Conservation (phyloP, 2,113 vertebrate species). For the Upupa epops region DNA sequence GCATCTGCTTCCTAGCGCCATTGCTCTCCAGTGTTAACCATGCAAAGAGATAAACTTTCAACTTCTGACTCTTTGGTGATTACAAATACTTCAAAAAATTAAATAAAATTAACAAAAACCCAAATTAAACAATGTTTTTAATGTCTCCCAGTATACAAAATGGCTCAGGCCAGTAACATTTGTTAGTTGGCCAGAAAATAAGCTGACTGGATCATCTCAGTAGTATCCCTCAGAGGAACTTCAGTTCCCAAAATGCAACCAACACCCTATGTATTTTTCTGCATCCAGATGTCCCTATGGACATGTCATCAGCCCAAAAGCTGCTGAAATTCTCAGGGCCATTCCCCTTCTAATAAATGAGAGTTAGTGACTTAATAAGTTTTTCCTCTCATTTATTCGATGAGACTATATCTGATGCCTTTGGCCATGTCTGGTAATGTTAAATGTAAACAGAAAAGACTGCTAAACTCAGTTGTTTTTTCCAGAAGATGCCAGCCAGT, state of each 20-base stretch:
- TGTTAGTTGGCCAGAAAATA: not conserved
- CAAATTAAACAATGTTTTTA: not conserved
- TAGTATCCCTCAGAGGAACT: not conserved
- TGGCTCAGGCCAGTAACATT: not conserved
- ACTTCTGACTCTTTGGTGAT: not conserved
- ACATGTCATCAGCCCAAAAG: not conserved
- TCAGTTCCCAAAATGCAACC: not conserved
- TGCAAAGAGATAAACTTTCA: not conserved
- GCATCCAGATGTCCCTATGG: not conserved
- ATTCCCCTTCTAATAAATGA: not conserved
- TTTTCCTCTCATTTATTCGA: not conserved
- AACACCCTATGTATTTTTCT: not conserved
- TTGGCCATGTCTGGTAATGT: not conserved
- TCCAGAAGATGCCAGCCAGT: not conserved
- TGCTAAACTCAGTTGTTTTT: not conserved
- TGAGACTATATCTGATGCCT: not conserved
- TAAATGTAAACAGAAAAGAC: not conserved
- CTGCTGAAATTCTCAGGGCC: not conserved
- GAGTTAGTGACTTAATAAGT: not conserved
- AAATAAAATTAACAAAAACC: not conserved
- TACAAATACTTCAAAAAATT: not conserved
- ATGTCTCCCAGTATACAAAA: not conserved
- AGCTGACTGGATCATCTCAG: not conserved
- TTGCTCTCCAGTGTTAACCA: not conserved
- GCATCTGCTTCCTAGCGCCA: conserved; percentile 3